Percentiles rank a stretch among this genome's conserved stretches.
phyloP scores from a whole-genome alignment of 2,113 vertebrate species.

The Notarius lentiginosus region DNA sequence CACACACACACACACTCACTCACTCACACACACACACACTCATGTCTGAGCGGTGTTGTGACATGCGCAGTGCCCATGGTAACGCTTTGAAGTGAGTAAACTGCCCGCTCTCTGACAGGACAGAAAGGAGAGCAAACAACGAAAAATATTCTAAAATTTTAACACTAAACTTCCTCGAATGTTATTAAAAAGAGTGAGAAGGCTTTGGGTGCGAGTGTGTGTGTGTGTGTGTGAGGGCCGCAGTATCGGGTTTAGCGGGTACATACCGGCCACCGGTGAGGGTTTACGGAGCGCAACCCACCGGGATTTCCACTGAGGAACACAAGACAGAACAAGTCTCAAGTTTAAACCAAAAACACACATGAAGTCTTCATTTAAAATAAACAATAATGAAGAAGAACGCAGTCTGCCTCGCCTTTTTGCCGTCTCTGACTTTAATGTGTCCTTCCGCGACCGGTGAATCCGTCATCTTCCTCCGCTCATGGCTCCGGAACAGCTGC shows the following conservation, averaged over 20 bases:
- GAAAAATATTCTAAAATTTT: neutral
- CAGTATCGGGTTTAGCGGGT: neutral
- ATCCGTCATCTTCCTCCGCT: slow-evolving; percentile 92
- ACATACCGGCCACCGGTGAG: slow-evolving; percentile 92
- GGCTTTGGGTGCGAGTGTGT: neutral
- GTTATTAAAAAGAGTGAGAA: neutral
- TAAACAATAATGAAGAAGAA: neutral
- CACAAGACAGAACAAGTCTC: slow-evolving; percentile 21
- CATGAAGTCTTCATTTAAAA: neutral
- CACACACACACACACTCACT: neutral
- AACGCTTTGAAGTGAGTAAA: neutral
- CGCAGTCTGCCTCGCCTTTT: slow-evolving; percentile 74
- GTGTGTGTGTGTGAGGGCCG: neutral
- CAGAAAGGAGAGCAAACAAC: neutral
- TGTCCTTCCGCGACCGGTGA: slow-evolving; percentile 95
- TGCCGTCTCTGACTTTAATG: slow-evolving; percentile 90
- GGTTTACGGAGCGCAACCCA: slow-evolving; percentile 92
- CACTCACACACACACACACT: too few species aligned
- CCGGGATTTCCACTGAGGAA: slow-evolving; percentile 88
- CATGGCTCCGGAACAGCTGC: slow-evolving; percentile 93
- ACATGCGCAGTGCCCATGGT: neutral
- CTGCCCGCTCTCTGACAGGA: neutral
- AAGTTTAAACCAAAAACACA: slow-evolving; percentile 17
- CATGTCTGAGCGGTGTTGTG: neutral
- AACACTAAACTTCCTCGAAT: neutral